These are phyloP conservation scores for Heterotilapia buettikoferi DNA, from an alignment of 2,113 vertebrate genomes.

Conservation along the genomic window DNA sequence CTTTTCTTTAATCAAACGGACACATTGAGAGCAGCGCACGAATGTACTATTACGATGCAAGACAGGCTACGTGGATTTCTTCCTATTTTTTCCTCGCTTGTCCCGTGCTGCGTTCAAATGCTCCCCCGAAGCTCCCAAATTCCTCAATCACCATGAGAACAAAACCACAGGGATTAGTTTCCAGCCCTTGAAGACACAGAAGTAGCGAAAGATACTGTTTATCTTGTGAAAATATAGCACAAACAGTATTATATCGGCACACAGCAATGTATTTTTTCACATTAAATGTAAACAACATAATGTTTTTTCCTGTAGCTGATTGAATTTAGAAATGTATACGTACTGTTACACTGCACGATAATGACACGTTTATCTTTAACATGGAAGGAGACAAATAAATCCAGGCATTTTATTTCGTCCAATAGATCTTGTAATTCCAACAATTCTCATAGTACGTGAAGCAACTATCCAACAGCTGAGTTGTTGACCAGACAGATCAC, in stretches of 20 bases:
- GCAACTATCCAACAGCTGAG: constrained; percentile 55
- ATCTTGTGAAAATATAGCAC: neutral
- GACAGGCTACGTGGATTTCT: constrained; percentile 57
- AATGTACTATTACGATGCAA: constrained; percentile 22
- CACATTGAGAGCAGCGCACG: constrained; percentile 17
- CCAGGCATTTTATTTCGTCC: neutral
- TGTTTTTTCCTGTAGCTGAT: neutral
- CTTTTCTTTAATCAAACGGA: neutral
- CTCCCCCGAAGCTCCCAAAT: neutral
- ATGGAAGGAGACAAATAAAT: neutral
- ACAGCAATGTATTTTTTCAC: neutral
- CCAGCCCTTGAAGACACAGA: neutral
- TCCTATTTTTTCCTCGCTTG: constrained; percentile 46
- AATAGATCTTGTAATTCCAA: accelerated
- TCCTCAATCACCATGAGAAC: accelerated
- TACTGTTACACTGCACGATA: neutral
- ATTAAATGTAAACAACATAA: neutral
- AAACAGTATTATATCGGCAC: neutral
- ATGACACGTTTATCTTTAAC: neutral
- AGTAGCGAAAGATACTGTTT: neutral
- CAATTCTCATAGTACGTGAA: neutral
- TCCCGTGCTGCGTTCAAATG: constrained; percentile 46
- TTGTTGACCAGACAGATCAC: constrained; percentile 34
- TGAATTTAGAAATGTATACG: neutral
- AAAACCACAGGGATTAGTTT: neutral